Percentiles rank a stretch among this genome's conserved stretches.
These are phyloP conservation scores for Trissolcus brochymenae DNA, from an alignment of 2,888 invertebrate species.

Conservation along the genomic window DNA sequence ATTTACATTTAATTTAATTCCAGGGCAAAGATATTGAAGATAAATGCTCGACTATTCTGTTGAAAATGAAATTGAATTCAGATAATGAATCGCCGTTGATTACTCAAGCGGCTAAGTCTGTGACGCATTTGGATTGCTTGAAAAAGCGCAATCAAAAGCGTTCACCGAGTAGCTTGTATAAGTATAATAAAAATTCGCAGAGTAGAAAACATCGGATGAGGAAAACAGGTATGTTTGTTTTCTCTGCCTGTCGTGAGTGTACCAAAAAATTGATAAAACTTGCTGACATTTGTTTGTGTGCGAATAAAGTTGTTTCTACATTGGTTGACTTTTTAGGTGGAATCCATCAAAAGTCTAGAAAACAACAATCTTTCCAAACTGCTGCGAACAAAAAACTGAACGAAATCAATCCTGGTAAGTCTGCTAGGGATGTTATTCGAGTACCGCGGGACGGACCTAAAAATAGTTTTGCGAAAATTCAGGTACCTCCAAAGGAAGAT, in stretches of 20 bases:
- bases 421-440: slow-evolving; percentile 39
- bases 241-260: background rate
- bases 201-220: slow-evolving; percentile 62
- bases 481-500: slow-evolving; percentile 67
- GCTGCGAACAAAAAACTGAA: slow-evolving; percentile 11
- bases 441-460: slow-evolving; percentile 55
- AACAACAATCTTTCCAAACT: slow-evolving; percentile 17
- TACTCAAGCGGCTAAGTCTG: slow-evolving; percentile 63
- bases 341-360: slow-evolving; percentile 40
- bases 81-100: slow-evolving; percentile 66
- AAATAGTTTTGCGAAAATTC: slow-evolving; percentile 57
- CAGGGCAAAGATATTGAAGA: slow-evolving; percentile 68
- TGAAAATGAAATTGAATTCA: slow-evolving; percentile 64
- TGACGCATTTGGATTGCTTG: slow-evolving; percentile 54
- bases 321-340: slow-evolving; percentile 35
- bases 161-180: slow-evolving; percentile 66
- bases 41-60: slow-evolving; percentile 67
- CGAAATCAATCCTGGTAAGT: slow-evolving; percentile 21
- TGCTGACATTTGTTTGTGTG: no score
- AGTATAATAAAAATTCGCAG: slow-evolving; percentile 59
- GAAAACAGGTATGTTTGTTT: slow-evolving; percentile 58
- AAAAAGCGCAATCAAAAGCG: slow-evolving; percentile 65
- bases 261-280: background rate
- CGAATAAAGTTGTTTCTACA: background rate
- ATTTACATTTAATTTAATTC: slow-evolving; percentile 16